A percentile compares a stretch with the other conserved stretches of the same genome.
These are phyloP conservation scores for Recurvirostra avosetta DNA, from an alignment of 2,113 vertebrate genomes.

Conservation along the genomic window DNA sequence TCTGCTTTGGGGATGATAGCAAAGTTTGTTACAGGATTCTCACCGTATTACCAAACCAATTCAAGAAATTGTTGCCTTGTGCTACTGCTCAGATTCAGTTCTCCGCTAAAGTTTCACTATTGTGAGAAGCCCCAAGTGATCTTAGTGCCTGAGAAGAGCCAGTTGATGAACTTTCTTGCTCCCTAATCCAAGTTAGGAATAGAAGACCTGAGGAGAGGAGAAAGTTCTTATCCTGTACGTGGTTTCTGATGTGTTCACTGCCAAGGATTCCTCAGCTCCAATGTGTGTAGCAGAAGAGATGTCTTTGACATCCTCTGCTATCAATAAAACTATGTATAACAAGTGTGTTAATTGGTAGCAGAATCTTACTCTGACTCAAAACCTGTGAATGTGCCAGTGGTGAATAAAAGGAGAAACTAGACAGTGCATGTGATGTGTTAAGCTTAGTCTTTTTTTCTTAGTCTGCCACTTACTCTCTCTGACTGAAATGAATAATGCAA, in stretches of 20 bases:
- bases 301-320: neutral
- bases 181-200: neutral
- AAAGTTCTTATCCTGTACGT: neutral
- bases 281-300: neutral
- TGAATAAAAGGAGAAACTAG: neutral
- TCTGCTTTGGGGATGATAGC: neutral
- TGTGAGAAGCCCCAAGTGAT: neutral
- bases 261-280: neutral
- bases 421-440: neutral
- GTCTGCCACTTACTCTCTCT: neutral
- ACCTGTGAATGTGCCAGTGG: neutral
- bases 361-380: neutral
- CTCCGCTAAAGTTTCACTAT: neutral
- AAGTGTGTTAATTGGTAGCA: neutral
- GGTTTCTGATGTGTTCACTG: neutral
- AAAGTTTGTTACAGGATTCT: neutral
- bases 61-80: neutral
- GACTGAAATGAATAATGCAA: neutral
- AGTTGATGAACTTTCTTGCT: neutral
- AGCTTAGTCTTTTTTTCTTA: neutral
- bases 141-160: neutral
- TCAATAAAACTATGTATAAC: neutral
- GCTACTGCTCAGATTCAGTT: neutral
- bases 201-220: neutral
- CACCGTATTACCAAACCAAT: neutral